phyloP scores from a whole-genome alignment of 2,888 invertebrate genomes.

The Eretmocerus hayati region DNA sequence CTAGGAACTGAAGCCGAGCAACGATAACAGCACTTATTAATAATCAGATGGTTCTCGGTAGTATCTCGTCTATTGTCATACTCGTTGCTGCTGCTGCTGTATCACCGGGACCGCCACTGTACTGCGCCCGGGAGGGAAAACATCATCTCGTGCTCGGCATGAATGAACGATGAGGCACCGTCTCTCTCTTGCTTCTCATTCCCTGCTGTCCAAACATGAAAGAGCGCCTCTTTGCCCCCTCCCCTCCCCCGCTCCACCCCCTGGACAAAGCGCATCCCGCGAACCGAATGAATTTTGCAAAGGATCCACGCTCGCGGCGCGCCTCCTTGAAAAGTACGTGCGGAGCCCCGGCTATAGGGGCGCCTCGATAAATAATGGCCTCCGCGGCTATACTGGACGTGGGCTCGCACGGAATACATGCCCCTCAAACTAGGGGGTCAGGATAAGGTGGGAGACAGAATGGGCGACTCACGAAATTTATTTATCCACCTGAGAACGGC shows the following conservation, averaged over 20 bases:
- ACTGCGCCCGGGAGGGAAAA: neutral
- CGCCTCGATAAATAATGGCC: constrained; percentile 20
- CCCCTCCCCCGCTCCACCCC: neutral
- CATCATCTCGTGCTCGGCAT: constrained; percentile 1
- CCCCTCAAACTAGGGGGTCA: neutral
- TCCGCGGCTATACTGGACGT: too few species aligned
- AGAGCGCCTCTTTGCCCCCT: constrained; percentile 1
- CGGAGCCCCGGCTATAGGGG: constrained; percentile 4
- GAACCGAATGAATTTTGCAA: constrained; percentile 21
- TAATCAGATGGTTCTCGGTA: too few species aligned
- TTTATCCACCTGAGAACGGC: constrained; percentile 19
- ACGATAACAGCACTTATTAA: too few species aligned
- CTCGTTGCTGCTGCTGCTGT: too few species aligned
- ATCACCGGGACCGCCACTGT: too few species aligned
- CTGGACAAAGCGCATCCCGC: constrained; percentile 11
- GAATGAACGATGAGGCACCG: constrained; percentile 17
- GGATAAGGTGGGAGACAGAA: constrained; percentile 1
- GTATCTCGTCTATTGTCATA: too few species aligned
- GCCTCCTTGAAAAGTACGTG: constrained; percentile 17
- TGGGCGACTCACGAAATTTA: constrained; percentile 18
- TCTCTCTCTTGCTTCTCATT: neutral
- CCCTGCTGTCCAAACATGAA: constrained; percentile 13
- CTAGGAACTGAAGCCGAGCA: too few species aligned
- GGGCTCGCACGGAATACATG: constrained; percentile 3
- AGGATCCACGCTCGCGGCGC: constrained; percentile 14